Conservation (phyloP, 2,888 invertebrate genomes). For the Aphidoletes aphidimyza region DNA sequence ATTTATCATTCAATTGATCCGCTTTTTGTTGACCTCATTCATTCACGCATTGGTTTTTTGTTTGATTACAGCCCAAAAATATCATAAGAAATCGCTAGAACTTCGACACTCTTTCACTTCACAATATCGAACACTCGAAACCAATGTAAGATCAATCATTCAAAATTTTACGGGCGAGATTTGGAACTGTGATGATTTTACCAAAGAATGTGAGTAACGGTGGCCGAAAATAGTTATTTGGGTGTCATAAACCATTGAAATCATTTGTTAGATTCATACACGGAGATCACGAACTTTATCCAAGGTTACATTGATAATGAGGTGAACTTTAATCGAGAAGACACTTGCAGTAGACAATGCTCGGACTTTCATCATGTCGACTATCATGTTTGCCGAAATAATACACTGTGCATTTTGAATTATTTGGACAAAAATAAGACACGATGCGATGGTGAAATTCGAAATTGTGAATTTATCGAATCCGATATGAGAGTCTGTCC, state of each 20-base stretch:
- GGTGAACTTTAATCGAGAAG: constrained; percentile 77
- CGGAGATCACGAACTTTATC: constrained; percentile 73
- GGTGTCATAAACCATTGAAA: no score
- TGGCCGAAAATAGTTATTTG: no score
- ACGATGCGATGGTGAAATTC: constrained; percentile 73
- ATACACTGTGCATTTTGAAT: constrained; percentile 69
- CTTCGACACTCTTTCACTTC: background rate
- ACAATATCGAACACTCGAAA: background rate
- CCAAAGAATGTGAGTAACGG: constrained; percentile 5
- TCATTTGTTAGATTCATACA: background rate
- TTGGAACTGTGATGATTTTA: constrained; percentile 34
- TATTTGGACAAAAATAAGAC: constrained; percentile 67
- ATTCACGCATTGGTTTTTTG: background rate
- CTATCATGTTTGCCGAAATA: constrained; percentile 72
- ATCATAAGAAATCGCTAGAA: background rate
- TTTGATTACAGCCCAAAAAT: background rate
- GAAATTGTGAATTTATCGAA: constrained; percentile 79
- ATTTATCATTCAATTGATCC: background rate
- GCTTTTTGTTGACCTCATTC: background rate
- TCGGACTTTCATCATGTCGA: constrained; percentile 73
- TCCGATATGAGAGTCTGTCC: constrained; percentile 84
- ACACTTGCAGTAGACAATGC: constrained; percentile 79
- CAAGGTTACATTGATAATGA: constrained; percentile 86
- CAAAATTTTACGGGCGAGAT: constrained; percentile 13
- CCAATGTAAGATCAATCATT: background rate